These are phyloP conservation scores for Sturnira hondurensis DNA, from an alignment of 2,113 vertebrate genomes.

Conservation along the genomic window DNA sequence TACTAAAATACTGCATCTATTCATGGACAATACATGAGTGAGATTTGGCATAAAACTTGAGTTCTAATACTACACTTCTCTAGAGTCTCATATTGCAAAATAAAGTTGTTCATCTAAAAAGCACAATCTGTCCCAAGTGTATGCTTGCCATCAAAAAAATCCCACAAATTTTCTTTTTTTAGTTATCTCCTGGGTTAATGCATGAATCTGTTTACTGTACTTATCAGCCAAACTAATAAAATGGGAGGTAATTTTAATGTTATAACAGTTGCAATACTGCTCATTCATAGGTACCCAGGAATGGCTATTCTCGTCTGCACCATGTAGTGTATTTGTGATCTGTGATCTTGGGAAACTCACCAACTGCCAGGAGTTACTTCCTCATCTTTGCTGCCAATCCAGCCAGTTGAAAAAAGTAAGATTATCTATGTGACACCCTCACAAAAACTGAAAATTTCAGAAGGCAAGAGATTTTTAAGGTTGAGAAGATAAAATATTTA, in stretches of 20 bases:
- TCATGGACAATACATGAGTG: too few relatives aligned
- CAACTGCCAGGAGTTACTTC: not conserved
- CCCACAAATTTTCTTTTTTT: not conserved
- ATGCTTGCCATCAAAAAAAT: not conserved
- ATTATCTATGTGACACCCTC: not conserved
- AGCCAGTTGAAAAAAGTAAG: not conserved
- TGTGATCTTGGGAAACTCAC: not conserved
- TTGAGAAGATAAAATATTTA: not conserved
- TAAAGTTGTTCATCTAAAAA: constrained; percentile 44
- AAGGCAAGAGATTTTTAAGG: not conserved
- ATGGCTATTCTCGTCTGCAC: not conserved
- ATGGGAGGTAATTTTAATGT: not conserved
- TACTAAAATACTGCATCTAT: too few relatives aligned
- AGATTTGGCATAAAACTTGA: too few relatives aligned
- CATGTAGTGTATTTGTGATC: not conserved
- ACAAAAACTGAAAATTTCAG: not conserved
- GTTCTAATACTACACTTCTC: not conserved
- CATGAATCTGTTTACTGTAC: not conserved
- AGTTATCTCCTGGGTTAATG: not conserved
- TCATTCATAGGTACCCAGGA: not conserved
- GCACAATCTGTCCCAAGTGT: constrained; percentile 22
- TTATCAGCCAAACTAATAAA: not conserved
- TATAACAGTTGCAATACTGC: not conserved
- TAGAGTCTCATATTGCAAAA: not conserved
- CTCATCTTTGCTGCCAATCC: not conserved